Base-by-base conservation (phyloP, 2,888 invertebrate species). In the Willowsia nigromaculata region DNA sequence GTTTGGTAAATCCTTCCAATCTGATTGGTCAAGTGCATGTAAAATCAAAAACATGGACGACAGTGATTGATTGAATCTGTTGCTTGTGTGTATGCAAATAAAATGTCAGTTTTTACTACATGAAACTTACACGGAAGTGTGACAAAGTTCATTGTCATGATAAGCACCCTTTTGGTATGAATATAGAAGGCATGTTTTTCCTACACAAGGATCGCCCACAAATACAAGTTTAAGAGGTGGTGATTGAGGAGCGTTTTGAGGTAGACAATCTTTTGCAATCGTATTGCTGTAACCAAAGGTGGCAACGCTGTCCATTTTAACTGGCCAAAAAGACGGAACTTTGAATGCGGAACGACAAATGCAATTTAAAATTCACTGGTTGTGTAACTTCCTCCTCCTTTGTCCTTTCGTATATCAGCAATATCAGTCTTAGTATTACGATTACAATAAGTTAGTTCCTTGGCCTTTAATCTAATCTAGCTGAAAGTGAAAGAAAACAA, bases 161-260 rank as follows among this genome's bases (percentile, higher is more conserved):
- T 97, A 98, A 94, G 96, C 95, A 92, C 97, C 96, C 93, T 95
- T 96, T 82, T 97, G 97, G 94, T 97, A 98, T 81, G 97, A 96
- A 94, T 97, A 97, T 91, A 98, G 95, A 93, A 98, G 95, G 94
- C 97, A 98, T 22, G 98, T 98, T 95, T 98, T 98, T 85, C 98
- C 98, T 53, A 98, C 97, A 95, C 97, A 96, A 93, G 98, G 97
- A 94, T 98, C 98, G 78, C 98, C 98, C 76, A 98, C 97, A 90
- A 97, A 96, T 90, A 97, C 97, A 93, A 97, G 96, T 95, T 97
- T 97, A 93, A 97, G 27, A 4, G 89, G 89, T 37, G 89, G 85
- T 30, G 47, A 80, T 25, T 80, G 68, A 11, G 43, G 9, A 2
- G 15, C 4, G n/a, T 47, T 59, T 3, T 1, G 15, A 30, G 80